These are phyloP conservation scores for Girardinichthys multiradiatus DNA, from an alignment of 2,113 vertebrate genomes.

Conservation along the genomic window DNA sequence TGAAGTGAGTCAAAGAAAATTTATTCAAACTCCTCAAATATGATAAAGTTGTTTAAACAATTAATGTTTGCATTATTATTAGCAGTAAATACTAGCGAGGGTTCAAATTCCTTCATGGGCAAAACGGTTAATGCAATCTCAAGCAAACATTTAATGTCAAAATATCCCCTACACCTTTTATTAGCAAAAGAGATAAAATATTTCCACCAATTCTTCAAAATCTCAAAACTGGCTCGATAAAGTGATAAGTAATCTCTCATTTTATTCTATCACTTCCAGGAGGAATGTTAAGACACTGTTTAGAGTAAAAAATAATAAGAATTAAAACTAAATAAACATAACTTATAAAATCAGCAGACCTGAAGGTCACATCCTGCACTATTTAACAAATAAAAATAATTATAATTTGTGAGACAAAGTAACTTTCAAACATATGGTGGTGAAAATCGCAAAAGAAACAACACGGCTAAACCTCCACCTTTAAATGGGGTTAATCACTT, in stretches of 20 bases:
- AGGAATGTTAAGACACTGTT: slow-evolving; percentile 40
- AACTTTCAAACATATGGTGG: background rate
- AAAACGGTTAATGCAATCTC: slow-evolving; percentile 14
- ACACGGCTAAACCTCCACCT: background rate
- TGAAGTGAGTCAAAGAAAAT: slow-evolving; percentile 30
- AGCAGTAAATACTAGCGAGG: background rate
- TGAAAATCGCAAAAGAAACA: slow-evolving; percentile 12
- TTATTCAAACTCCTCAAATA: slow-evolving; percentile 51
- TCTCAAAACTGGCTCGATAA: slow-evolving; percentile 22
- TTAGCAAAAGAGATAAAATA: slow-evolving; percentile 14
- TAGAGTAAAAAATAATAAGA: background rate
- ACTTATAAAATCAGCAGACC: slow-evolving; percentile 13
- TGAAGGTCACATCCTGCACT: background rate
- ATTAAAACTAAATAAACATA: background rate
- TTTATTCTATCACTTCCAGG: background rate
- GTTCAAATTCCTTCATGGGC: slow-evolving; percentile 11
- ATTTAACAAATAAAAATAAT: background rate
- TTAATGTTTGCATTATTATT: background rate
- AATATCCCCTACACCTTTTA: background rate
- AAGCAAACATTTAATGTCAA: slow-evolving; percentile 6
- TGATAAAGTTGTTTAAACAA: background rate
- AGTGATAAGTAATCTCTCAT: slow-evolving; percentile 4
- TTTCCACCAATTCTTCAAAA: slow-evolving; percentile 12
- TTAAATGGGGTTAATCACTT: background rate
- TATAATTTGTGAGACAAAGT: background rate